phyloP scores from a whole-genome alignment of 2,797 vertebrate species.

The Gallinago nigripennis region DNA sequence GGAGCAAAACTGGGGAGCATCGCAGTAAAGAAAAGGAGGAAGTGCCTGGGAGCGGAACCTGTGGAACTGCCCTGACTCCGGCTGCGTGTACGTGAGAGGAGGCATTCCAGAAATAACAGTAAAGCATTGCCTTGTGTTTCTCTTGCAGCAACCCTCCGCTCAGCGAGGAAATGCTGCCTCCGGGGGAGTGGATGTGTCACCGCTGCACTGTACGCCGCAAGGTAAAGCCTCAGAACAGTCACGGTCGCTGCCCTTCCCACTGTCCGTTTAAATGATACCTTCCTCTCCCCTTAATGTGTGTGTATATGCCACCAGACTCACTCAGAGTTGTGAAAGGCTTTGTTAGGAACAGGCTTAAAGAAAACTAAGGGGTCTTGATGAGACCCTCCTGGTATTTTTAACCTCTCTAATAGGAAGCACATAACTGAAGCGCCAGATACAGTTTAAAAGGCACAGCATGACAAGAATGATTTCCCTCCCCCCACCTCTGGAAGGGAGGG shows the following conservation, averaged over 20 bases:
- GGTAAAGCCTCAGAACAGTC: slow-evolving; percentile 76
- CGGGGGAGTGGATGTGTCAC: slow-evolving; percentile 99
- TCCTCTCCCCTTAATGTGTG: background rate
- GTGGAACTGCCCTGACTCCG: background rate
- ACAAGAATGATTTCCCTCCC: background rate
- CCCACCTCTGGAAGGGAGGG: background rate
- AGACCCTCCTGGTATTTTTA: background rate
- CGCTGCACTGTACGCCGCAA: slow-evolving; percentile 94
- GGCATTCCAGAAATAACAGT: background rate
- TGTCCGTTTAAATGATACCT: background rate
- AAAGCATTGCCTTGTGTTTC: slow-evolving; percentile 65
- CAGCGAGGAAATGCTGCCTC: slow-evolving; percentile 97
- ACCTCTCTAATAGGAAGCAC: background rate
- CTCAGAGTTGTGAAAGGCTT: background rate
- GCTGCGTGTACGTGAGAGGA: background rate
- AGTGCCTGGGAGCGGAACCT: background rate
- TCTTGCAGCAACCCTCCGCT: slow-evolving; percentile 91
- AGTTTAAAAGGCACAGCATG: too few species aligned
- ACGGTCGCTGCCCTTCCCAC: background rate
- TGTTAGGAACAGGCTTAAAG: background rate
- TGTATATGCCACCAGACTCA: background rate
- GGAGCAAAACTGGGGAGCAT: background rate
- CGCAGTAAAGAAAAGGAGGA: background rate
- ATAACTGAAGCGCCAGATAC: background rate
- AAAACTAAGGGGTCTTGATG: background rate